Evolutionary conservation across 2,113 vertebrate species (phyloP).

Genomic region (Pogonocichla stellata): DNA sequence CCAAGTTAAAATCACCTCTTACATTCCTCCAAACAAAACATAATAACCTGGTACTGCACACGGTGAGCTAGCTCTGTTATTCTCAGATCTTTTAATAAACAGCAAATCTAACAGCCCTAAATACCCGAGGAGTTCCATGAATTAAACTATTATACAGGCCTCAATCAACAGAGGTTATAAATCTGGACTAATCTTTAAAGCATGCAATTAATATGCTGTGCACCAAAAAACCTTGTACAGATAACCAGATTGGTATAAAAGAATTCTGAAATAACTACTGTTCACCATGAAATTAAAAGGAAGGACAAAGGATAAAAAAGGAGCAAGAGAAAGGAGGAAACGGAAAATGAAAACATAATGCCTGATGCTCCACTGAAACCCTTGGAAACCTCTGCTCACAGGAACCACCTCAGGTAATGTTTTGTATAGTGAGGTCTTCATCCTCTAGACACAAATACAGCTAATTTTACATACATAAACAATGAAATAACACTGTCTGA

Average conservation of each 20-base stretch:
- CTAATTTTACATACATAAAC: not conserved
- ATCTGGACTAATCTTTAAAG: not conserved
- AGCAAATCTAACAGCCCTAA: not conserved
- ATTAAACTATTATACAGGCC: not conserved
- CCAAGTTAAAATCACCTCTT: not conserved
- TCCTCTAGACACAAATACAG: not conserved
- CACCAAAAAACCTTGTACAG: not conserved
- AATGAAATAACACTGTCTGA: not conserved
- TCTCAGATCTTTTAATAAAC: not conserved
- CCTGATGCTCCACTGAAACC: not conserved
- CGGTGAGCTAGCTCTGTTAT: not conserved
- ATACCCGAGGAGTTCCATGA: not conserved
- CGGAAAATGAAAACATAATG: not conserved
- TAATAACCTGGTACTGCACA: not conserved
- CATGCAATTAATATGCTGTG: not conserved
- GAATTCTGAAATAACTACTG: not conserved
- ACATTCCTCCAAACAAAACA: not conserved
- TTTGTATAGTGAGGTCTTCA: not conserved
- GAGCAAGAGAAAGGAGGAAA: not conserved
- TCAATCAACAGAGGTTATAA: not conserved
- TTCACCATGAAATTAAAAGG: not conserved
- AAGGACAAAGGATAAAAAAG: not conserved
- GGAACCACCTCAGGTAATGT: not conserved
- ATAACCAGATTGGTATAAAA: not conserved
- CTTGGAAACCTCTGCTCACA: not conserved